Conservation (phyloP, 2,113 vertebrate species). For the Numenius arquata region DNA sequence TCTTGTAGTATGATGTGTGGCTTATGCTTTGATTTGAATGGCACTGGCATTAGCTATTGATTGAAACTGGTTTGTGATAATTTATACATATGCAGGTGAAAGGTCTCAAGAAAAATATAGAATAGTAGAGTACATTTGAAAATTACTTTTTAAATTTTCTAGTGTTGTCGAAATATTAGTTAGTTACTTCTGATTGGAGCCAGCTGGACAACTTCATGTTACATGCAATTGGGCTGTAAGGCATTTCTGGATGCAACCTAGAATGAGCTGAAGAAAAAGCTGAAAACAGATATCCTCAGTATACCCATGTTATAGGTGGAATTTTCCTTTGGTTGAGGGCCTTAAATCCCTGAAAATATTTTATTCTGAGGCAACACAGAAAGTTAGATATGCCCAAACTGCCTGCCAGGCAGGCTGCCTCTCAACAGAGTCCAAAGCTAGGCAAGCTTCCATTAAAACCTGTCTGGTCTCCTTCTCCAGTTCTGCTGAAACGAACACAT, state of each 20-base stretch:
- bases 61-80: neutral
- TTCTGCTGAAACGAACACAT: slow-evolving; percentile 20
- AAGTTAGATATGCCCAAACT: neutral
- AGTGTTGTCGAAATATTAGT: neutral
- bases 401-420: neutral
- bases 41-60: neutral
- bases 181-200: neutral
- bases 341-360: neutral
- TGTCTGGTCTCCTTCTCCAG: neutral
- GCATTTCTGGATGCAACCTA: neutral
- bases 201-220: neutral
- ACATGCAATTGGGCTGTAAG: fast-evolving
- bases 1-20: neutral
- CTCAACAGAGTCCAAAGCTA: neutral
- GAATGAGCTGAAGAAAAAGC: neutral
- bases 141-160: neutral
- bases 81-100: neutral
- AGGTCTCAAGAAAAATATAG: neutral
- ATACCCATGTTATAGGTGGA: neutral
- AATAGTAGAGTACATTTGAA: neutral
- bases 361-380: neutral
- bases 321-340: neutral
- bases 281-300: neutral
- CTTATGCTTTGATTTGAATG: neutral
- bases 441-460: neutral